Base-by-base conservation (phyloP, 2,797 vertebrate genomes). In the Falco naumanni region DNA sequence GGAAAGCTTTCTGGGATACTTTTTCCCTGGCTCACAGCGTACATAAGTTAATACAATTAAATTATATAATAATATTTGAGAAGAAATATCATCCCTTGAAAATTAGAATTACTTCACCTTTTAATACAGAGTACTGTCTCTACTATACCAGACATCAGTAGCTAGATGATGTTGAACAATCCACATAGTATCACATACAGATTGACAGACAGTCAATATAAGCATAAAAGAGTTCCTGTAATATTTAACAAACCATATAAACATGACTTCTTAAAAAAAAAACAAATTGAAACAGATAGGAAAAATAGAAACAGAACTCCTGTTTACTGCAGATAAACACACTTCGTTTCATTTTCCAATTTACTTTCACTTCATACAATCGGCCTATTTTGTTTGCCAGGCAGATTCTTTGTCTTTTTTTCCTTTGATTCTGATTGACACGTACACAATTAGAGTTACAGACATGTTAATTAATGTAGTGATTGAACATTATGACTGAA, bases 401-500 rank as follows among this genome's bases (percentile, higher is more conserved):
- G 28, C 22, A 95, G 83, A 81, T 70, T 84, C 63, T 87, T 94
- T 59, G 56, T 63, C 41, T 66, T 76, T 88, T 95, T 71, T 45
- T 14, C 39, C 34, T 88, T 88, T 79, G 39, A 54, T 75, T 95
- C 95, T 96, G 91, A 97, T 87, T 96, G 95, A 93, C 91, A 85
- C 8, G 6, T 77, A 82, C 63, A 70, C 74, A 96, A 91, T 93
- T 92, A 95, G 64, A 88, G 69, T 66, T 80, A 90, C 41, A 72
- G 81, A 84, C 16, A 5, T 68, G 71, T 96, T 98, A 95, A 97
- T 96, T 97, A 94, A 70, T 66, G 85, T 84, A 93, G 64, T 57
- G 78, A 56, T 7, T 60, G 71, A 96, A 95, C 65, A 56, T 25
- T 34, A 50, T 69, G 64, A 90, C 70, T 89, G 76, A 98, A 91